These are phyloP conservation scores for Steatornis caripensis DNA, from an alignment of 2,113 vertebrate genomes.

Conservation along the genomic window DNA sequence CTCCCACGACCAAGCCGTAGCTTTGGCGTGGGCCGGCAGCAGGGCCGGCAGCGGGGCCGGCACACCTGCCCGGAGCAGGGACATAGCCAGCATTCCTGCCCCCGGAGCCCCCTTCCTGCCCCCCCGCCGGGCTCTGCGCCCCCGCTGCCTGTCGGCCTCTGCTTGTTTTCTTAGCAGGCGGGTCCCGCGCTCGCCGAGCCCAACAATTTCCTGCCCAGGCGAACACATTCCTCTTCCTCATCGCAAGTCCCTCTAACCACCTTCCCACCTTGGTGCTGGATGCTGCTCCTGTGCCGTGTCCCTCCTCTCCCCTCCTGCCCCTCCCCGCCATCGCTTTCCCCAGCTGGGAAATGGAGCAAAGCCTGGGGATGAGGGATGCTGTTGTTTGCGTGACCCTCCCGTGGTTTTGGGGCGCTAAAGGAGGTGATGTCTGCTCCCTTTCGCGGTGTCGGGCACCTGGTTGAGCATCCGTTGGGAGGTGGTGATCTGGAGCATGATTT, in stretches of 20 bases:
- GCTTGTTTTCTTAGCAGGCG: slow-evolving; percentile 68
- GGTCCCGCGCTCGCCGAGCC: background rate
- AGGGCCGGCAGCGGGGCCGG: rapidly evolving
- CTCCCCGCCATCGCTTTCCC: background rate
- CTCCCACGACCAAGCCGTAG: rapidly evolving
- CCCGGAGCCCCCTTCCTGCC: slow-evolving; percentile 19
- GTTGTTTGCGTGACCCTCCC: rapidly evolving
- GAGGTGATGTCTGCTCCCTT: background rate
- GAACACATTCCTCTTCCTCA: background rate
- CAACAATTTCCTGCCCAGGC: slow-evolving; percentile 54
- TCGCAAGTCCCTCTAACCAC: background rate
- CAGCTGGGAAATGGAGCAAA: background rate
- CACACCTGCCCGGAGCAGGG: slow-evolving; percentile 15
- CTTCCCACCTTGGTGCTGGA: background rate
- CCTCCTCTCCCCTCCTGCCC: background rate
- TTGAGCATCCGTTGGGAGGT: background rate
- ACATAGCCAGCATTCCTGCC: slow-evolving; percentile 11
- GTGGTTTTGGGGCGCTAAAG: background rate
- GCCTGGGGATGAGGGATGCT: too few relatives aligned
- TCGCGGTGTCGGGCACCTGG: background rate
- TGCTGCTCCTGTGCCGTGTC: rapidly evolving
- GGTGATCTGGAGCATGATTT: background rate
- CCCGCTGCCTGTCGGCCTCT: background rate
- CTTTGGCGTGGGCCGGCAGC: rapidly evolving
- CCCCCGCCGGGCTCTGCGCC: background rate